Evolutionary conservation across 2,888 invertebrate genomes (phyloP).

Genomic region (Netelia melanura): DNA sequence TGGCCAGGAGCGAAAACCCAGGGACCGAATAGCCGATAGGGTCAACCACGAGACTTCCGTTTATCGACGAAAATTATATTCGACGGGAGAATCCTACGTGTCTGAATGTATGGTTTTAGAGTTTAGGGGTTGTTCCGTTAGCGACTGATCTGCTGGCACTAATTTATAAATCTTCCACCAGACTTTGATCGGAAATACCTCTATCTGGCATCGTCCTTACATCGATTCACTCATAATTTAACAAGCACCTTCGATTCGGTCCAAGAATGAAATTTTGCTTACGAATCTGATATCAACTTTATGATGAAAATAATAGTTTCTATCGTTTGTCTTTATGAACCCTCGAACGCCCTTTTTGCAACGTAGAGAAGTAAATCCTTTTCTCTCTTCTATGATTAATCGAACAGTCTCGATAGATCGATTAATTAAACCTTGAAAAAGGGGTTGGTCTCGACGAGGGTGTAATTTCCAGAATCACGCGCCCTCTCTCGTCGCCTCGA

Average conservation of each 20-base stretch:
- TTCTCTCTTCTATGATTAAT: conserved; percentile 24
- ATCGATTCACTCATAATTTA: background rate
- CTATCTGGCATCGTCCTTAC: too few relatives aligned
- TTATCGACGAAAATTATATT: conserved; percentile 55
- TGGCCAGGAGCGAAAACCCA: conserved; percentile 50
- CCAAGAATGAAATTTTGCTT: too few relatives aligned
- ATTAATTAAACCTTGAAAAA: conserved; percentile 40
- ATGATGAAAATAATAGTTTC: background rate
- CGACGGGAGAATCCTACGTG: conserved; percentile 31
- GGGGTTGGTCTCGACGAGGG: conserved; percentile 12
- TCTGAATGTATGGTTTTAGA: background rate
- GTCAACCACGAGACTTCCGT: conserved; percentile 63
- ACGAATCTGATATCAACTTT: too few relatives aligned
- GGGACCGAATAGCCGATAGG: conserved; percentile 61
- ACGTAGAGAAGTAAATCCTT: background rate
- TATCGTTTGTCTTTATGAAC: background rate
- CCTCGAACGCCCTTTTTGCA: background rate
- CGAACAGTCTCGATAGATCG: conserved; percentile 16
- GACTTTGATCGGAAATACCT: background rate
- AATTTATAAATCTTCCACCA: background rate
- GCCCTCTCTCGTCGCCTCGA: conserved; percentile 59
- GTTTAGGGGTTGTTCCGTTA: background rate
- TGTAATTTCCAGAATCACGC: conserved; percentile 69
- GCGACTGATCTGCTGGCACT: background rate
- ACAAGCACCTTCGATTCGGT: background rate